Evolutionary conservation across 2,113 vertebrate species (phyloP).

Genomic region (Thamnaconus septentrionalis): DNA sequence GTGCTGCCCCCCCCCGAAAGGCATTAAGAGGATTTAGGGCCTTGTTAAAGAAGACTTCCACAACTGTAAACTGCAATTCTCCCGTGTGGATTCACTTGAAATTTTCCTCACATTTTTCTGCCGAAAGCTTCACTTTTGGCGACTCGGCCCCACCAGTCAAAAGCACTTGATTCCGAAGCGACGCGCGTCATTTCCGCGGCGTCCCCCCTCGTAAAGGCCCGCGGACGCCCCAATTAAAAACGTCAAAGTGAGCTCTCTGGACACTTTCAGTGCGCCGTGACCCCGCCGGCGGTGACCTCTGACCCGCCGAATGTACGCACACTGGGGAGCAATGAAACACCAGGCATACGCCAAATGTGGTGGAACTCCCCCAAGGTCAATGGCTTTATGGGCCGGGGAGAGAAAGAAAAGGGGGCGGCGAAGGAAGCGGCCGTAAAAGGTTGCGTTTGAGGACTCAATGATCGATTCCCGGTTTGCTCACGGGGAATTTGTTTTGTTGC

Average conservation of each 20-base stretch:
- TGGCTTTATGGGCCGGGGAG: slow-evolving; percentile 45
- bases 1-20: background rate
- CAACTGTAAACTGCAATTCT: slow-evolving; percentile 4
- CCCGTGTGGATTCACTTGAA: slow-evolving; percentile 5
- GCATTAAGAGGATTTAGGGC: slow-evolving; percentile 10
- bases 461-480: no score
- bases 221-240: slow-evolving; percentile 44
- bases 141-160: slow-evolving; percentile 32
- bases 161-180: slow-evolving; percentile 51
- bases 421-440: slow-evolving; percentile 19
- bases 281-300: slow-evolving; percentile 52
- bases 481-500: no score
- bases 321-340: slow-evolving; percentile 67
- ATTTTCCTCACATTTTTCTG: slow-evolving; percentile 3
- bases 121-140: no score
- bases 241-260: slow-evolving; percentile 65
- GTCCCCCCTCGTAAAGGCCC: slow-evolving; percentile 39
- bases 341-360: slow-evolving; percentile 52
- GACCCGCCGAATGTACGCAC: slow-evolving; percentile 58
- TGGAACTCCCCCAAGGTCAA: slow-evolving; percentile 57
- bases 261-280: slow-evolving; percentile 55
- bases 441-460: background rate
- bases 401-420: slow-evolving; percentile 17
- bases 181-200: slow-evolving; percentile 58
- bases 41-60: slow-evolving; percentile 18